Evolutionary conservation across 2,888 invertebrate genomes (phyloP).

Genomic region (Merodon equestris): DNA sequence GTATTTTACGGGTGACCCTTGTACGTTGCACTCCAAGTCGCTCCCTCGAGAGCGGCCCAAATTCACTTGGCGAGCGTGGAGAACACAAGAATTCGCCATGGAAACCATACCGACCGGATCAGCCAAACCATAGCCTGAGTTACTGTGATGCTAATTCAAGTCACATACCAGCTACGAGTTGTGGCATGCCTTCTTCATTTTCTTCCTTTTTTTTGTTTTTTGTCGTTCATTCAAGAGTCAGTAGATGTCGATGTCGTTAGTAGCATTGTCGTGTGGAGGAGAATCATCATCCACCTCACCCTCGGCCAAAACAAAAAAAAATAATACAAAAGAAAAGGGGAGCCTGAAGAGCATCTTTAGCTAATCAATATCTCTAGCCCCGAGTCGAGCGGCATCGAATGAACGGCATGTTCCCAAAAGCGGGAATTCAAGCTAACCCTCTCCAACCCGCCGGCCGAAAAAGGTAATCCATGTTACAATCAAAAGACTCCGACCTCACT

Average conservation of each 20-base stretch:
- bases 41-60: conserved; percentile 55
- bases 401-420: conserved; percentile 40
- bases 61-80: conserved; percentile 34
- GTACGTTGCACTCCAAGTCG: conserved; percentile 41
- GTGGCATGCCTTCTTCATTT: conserved; percentile 53
- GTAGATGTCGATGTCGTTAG: conserved; percentile 44
- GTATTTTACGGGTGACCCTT: conserved; percentile 59
- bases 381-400: conserved; percentile 18
- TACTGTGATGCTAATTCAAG: conserved; percentile 63
- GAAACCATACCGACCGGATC: conserved; percentile 1
- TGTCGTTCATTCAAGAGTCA: conserved; percentile 22
- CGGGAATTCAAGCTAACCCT: conserved; percentile 54
- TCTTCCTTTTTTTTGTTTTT: too few species aligned
- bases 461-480: conserved; percentile 69
- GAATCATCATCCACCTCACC: conserved; percentile 45
- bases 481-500: conserved; percentile 68
- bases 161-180: conserved; percentile 53
- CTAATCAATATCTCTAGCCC: conserved; percentile 62
- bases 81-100: conserved; percentile 24
- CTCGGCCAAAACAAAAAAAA: conserved; percentile 29
- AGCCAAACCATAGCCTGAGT: conserved; percentile 22
- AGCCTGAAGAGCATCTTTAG: conserved; percentile 54
- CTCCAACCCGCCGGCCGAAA: conserved; percentile 8
- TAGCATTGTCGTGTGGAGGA: conserved; percentile 59
- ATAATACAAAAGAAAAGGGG: too few species aligned